Evolutionary conservation across 2,888 invertebrate genomes (phyloP), one percentile per base, ranked within the genome.

Genomic region (Ochlodes sylvanus): DNA sequence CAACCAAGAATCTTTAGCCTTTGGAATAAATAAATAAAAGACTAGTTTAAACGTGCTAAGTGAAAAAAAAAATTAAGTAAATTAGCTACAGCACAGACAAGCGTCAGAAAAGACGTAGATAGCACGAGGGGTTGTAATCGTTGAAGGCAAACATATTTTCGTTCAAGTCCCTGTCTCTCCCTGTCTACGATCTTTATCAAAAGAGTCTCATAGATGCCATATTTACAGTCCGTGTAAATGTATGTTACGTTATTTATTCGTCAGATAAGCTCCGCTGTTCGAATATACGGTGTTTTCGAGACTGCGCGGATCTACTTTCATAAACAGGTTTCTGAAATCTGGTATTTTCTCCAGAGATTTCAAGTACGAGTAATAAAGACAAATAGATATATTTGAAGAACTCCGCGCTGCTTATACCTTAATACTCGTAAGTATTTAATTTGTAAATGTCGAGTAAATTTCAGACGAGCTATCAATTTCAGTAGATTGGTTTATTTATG

Each of bases 131-230:
- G 72, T 70, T 73, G 70, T 68, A 72, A 69, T 60, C 72, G 69
- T 66, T 54, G 61, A 73, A 81, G 79, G 75, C 82, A 86, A 89
- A 90, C 85, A 89, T 88, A 88, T 88, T 87, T 86, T 83, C 82
- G 78, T 80, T 74, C 75, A 72, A 73, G 74, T 73, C 74, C 70
- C 69, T 71, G 71, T 73, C 74, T 75, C 73, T 75, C 72, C 77
- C 74, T 72, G 74, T 76, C 73, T 71, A 72, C 75, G 73, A 75
- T 75, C 74, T 77, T 77, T 76, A 76, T 76, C 75, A 75, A 75
- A 76, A 71, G 72, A 69, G 70, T 75, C 72, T 73, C 76, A 72
- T 73, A 73, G 73, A 75, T 73, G 70, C 67, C 65, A 71, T 71
- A 76, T 73, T 71, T 73, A 73, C 71, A 71, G 71, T 68, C 68